phyloP scores from a whole-genome alignment of 2,113 vertebrate species.

The Dinomys branickii region DNA sequence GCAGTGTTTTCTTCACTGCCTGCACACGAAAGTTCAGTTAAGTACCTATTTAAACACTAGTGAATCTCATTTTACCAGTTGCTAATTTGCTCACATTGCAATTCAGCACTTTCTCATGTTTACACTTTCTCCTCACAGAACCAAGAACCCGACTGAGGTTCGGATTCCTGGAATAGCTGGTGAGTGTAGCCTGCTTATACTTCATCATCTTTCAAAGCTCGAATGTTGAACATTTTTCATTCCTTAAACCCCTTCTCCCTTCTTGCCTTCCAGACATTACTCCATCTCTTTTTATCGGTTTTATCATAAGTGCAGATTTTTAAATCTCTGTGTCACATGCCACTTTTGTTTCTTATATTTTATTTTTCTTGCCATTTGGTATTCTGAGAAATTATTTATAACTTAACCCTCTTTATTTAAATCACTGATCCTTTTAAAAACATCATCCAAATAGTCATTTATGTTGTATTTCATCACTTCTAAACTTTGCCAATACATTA shows the following conservation, averaged over 20 bases:
- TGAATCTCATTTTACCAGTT: background rate
- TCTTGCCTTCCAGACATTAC: background rate
- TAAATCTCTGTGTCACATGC: background rate
- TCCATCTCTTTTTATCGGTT: background rate
- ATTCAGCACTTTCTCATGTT: background rate
- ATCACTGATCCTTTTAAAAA: constrained; percentile 5
- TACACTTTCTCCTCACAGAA: background rate
- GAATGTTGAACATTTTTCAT: background rate
- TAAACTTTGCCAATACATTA: background rate
- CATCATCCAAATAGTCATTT: background rate
- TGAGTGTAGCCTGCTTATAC: background rate
- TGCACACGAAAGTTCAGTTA: background rate
- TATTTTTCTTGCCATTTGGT: background rate
- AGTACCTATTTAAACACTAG: background rate
- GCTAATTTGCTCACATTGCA: background rate
- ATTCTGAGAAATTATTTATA: constrained; percentile 9
- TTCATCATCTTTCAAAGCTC: background rate
- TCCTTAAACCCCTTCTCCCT: background rate
- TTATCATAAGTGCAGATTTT: background rate
- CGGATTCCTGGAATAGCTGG: background rate
- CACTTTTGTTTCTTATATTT: background rate
- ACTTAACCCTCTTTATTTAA: background rate
- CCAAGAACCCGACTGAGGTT: background rate
- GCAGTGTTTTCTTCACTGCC: background rate
- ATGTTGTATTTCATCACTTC: background rate